Conservation (phyloP, 2,113 vertebrate species). For the Phrynocephalus versicolor region DNA sequence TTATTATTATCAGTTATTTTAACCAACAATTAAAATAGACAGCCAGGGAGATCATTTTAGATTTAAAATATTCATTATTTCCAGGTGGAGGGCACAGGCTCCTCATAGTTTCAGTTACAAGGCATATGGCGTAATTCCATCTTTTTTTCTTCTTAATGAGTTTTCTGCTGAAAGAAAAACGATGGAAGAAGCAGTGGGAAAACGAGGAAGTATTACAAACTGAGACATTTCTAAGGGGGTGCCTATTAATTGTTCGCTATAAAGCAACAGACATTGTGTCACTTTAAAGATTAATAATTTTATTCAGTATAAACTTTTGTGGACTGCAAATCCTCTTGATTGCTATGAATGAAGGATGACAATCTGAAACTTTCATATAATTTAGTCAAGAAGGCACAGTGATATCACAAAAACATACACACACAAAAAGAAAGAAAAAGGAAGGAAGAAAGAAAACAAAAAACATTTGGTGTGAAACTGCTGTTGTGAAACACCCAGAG, state of each 20-base stretch:
- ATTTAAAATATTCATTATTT: neutral
- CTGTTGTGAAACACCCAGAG: neutral
- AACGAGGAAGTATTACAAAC: neutral
- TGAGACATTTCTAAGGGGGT: too few relatives aligned
- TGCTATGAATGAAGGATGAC: neutral
- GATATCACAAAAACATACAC: neutral
- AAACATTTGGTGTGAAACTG: neutral
- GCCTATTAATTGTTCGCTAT: too few relatives aligned
- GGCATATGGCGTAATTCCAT: too few relatives aligned
- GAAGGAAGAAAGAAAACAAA: too few relatives aligned
- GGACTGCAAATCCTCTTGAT: too few relatives aligned
- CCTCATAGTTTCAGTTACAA: neutral
- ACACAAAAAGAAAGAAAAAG: too few relatives aligned
- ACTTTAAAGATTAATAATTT: too few relatives aligned
- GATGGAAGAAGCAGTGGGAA: neutral
- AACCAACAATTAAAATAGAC: neutral
- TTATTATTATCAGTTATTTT: neutral
- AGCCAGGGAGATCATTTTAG: neutral
- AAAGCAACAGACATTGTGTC: too few relatives aligned
- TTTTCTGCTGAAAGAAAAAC: neutral
- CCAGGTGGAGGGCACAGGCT: neutral
- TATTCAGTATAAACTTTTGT: too few relatives aligned
- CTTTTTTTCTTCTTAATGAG: too few relatives aligned
- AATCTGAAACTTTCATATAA: neutral
- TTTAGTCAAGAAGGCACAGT: neutral